A percentile compares a stretch with the other conserved stretches of the same genome.
Evolutionary conservation across 1,140 invertebrate genomes (phyloP).

Genomic region (Antheraea mylitta): DNA sequence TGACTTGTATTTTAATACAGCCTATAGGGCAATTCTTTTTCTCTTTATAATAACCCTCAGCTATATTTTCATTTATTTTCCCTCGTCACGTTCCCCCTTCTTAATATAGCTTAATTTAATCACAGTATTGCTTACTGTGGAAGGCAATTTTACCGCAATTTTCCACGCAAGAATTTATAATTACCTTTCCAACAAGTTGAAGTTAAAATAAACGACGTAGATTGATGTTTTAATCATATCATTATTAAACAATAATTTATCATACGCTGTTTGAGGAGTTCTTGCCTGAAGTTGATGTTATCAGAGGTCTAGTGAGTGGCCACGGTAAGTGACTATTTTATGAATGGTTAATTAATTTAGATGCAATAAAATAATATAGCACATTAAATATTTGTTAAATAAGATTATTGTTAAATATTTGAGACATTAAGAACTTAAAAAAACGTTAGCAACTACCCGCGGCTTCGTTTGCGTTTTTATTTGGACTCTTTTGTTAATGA

Average conservation of each 20-base stretch:
- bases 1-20: background rate
- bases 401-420: too few species aligned
- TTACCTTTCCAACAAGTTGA: conserved; percentile 27
- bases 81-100: conserved; percentile 42
- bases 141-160: conserved; percentile 46
- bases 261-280: background rate
- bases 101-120: conserved; percentile 69
- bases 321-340: too few species aligned
- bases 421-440: too few species aligned
- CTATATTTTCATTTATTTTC: conserved; percentile 66
- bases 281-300: too few species aligned
- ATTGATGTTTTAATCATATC: conserved; percentile 24
- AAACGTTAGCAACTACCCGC: too few species aligned
- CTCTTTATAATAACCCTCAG: conserved; percentile 28
- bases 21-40: background rate
- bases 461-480: too few species aligned
- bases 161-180: conserved; percentile 47
- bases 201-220: conserved; percentile 25
- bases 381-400: too few species aligned
- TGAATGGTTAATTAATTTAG: too few species aligned
- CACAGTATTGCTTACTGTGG: conserved; percentile 48
- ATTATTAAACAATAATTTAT: conserved; percentile 15
- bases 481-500: too few species aligned
- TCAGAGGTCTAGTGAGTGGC: too few species aligned
- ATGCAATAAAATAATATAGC: too few species aligned